Evolutionary conservation across 2,113 vertebrate genomes (phyloP), one percentile per base, ranked within the genome.

Genomic region (Pteruthius melanotis): DNA sequence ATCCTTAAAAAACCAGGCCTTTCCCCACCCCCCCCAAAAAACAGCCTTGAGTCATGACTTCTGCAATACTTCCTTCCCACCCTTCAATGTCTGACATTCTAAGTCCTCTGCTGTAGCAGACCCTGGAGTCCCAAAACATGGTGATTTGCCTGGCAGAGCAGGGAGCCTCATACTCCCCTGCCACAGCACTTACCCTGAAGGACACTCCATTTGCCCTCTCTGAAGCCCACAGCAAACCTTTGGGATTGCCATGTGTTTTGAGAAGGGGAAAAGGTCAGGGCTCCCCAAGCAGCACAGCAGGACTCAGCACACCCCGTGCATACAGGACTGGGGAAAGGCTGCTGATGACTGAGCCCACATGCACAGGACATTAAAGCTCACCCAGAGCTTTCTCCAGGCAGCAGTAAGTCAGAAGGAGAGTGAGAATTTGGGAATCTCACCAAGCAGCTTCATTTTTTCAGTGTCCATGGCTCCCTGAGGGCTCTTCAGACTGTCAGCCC

Each of bases 11-110:
- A 79, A 35, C 31, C 45, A 45, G 8, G 1, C 4, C 2, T 10
- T 33, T n/a, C 21, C 28, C 14, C 1, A 0, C 2, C 8, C 21
- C 6, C 1, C 1, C 5, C 11, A 13, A 39, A 44, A 53, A 53
- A 10, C 28, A 61, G 12, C 56, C 20, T 8, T 30, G 26, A 59
- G 24, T 72, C 22, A 47, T 10, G 6, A 40, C 28, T 79, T 71
- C 4, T 13, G 6, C 26, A 76, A 12, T 16, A 19, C 17, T 63
- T 53, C 40, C 44, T 47, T 75, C 31, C 42, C 20, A 8, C 4
- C 2, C 40, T 66, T 54, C 39, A 24, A 37, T 70, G 15, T 28
- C n/a, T 33, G 56, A 16, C 35, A 27, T 11, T 7, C 8, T 1
- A 39, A 56, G 26, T 14, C 11, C 16, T 74, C 23, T 35, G 19